Conservation (phyloP, 1,140 invertebrate species). For the Eumaeus atala region DNA sequence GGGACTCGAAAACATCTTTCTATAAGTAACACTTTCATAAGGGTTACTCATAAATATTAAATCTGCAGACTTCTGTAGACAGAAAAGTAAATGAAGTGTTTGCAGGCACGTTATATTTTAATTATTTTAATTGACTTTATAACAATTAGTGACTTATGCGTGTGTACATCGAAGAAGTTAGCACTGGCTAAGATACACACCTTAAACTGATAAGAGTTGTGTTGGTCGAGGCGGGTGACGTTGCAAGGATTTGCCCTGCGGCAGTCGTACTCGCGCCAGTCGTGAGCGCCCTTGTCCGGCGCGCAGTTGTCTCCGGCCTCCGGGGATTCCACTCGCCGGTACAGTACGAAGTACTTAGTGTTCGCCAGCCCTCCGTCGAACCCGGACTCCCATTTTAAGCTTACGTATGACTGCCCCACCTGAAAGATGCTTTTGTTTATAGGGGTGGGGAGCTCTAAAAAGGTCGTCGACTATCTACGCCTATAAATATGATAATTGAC, state of each 20-base stretch:
- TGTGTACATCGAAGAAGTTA: not conserved
- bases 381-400: conserved; percentile 87
- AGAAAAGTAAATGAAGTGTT: too few species aligned
- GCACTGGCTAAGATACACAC: conserved; percentile 32
- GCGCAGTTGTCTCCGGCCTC: conserved; percentile 67
- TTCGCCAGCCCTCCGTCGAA: conserved; percentile 91
- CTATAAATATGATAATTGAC: too few species aligned
- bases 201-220: conserved; percentile 88
- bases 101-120: too few species aligned
- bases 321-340: conserved; percentile 78
- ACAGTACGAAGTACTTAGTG: conserved; percentile 89
- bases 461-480: too few species aligned
- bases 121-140: too few species aligned
- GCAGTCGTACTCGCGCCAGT: conserved; percentile 89
- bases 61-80: too few species aligned
- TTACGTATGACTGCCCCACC: conserved; percentile 84
- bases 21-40: too few species aligned
- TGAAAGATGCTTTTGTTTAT: not conserved
- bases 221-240: conserved; percentile 86
- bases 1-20: too few species aligned
- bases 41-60: too few species aligned
- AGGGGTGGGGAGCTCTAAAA: not conserved
- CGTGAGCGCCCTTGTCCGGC: conserved; percentile 75
- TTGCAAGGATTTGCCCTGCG: conserved; percentile 90
- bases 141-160: too few species aligned